Evolutionary conservation across 2,113 vertebrate species (phyloP).

Genomic region (Hydrochoerus hydrochaeris): DNA sequence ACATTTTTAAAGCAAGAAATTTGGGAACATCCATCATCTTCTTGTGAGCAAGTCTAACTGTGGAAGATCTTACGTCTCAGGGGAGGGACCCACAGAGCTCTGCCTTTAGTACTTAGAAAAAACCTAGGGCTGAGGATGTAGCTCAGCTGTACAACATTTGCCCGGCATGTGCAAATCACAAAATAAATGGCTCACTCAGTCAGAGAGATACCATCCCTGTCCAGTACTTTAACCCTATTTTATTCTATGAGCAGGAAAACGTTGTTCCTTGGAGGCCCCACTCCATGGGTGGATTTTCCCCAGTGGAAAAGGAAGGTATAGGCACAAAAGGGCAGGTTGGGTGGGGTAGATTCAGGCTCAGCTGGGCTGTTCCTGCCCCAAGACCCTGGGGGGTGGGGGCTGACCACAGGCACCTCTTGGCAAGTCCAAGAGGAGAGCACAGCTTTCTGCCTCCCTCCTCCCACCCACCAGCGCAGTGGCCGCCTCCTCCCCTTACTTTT

Average conservation of each 20-base stretch:
- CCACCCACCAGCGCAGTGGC: not conserved
- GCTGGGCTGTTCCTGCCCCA: not conserved
- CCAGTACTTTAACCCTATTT: not conserved
- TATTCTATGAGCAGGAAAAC: not conserved
- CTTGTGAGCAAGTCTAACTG: not conserved
- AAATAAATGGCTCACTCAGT: not conserved
- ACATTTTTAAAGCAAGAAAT: not conserved
- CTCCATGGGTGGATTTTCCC: not conserved
- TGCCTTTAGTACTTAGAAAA: not conserved
- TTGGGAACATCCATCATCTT: not conserved
- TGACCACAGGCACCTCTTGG: not conserved
- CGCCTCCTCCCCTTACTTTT: not conserved
- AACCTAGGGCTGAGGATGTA: not conserved
- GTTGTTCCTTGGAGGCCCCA: not conserved
- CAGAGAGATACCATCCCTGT: not conserved
- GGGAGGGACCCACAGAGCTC: not conserved
- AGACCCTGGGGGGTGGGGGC: too few species aligned
- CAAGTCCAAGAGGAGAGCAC: not conserved
- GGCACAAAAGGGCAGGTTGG: not conserved
- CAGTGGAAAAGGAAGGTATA: not conserved
- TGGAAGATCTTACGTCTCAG: not conserved
- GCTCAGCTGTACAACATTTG: not conserved
- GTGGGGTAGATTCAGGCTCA: accelerated
- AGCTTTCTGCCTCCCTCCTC: not conserved
- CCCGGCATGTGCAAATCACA: not conserved